A percentile compares a stretch with the other conserved stretches of the same genome.
These are phyloP conservation scores for Heloderma charlesbogerti DNA, from an alignment of 2,113 vertebrate genomes.

Conservation along the genomic window DNA sequence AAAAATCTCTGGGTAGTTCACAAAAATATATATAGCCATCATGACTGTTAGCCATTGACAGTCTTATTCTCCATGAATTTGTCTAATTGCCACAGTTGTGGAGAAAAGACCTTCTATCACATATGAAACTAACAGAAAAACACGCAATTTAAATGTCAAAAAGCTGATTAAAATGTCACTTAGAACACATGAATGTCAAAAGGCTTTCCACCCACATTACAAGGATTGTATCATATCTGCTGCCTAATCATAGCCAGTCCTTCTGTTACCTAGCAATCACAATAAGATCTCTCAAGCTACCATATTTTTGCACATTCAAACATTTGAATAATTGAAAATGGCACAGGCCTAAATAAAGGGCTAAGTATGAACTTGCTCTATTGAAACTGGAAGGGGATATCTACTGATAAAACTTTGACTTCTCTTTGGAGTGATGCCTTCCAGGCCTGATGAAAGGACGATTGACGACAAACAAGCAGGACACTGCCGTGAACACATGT, in stretches of 20 bases:
- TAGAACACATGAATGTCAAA: neutral
- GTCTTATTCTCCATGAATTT: too few relatives aligned
- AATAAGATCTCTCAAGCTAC: neutral
- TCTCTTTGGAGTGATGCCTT: constrained; percentile 44
- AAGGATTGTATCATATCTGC: neutral
- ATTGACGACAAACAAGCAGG: constrained; percentile 59
- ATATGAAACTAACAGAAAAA: neutral
- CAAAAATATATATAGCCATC: too few relatives aligned
- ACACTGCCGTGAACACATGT: constrained; percentile 34
- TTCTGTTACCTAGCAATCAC: neutral
- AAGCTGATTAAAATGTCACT: neutral
- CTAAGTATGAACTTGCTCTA: neutral
- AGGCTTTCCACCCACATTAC: neutral
- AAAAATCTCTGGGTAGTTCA: too few relatives aligned
- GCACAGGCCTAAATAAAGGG: neutral
- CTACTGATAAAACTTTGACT: constrained; percentile 26
- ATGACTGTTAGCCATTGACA: too few relatives aligned
- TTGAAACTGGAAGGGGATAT: constrained; percentile 30
- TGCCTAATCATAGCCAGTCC: constrained; percentile 3
- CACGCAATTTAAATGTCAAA: rapidly evolving
- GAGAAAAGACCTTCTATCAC: neutral
- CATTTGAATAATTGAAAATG: neutral
- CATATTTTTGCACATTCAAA: neutral
- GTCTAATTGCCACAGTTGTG: neutral
- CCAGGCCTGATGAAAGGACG: constrained; percentile 52